Conservation (phyloP, 2,113 vertebrate species). For the Hystrix brachyura region DNA sequence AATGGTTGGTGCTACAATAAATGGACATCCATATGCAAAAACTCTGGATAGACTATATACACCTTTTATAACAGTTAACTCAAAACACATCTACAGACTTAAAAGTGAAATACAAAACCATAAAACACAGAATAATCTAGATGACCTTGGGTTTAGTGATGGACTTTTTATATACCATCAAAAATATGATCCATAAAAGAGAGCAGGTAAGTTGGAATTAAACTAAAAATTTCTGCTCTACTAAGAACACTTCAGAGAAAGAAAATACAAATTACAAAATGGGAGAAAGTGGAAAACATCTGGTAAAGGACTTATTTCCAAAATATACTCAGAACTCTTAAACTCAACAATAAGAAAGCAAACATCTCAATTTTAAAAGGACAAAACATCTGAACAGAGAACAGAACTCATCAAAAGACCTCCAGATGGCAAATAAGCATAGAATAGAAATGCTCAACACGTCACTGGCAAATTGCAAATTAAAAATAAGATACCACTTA, state of each 20-base stretch:
- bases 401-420: background rate
- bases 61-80: background rate
- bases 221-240: background rate
- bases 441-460: background rate
- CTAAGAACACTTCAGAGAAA: background rate
- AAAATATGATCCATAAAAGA: background rate
- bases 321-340: conserved; percentile 33
- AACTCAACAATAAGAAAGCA: conserved; percentile 15
- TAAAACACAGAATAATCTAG: conserved; percentile 24
- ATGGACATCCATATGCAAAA: background rate
- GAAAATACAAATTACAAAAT: conserved; percentile 21
- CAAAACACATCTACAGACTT: conserved; percentile 26
- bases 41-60: background rate
- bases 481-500: background rate
- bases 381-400: conserved; percentile 14
- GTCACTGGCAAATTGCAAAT: background rate
- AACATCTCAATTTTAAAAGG: conserved; percentile 31
- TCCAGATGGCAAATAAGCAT: background rate
- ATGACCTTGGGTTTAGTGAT: background rate
- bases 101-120: conserved; percentile 2
- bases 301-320: background rate
- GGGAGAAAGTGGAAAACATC: background rate
- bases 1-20: background rate
- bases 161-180: conserved; percentile 27
- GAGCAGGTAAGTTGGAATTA: background rate